Evolutionary conservation across 2,797 vertebrate genomes (phyloP).

Genomic region (Chrosomus eos): DNA sequence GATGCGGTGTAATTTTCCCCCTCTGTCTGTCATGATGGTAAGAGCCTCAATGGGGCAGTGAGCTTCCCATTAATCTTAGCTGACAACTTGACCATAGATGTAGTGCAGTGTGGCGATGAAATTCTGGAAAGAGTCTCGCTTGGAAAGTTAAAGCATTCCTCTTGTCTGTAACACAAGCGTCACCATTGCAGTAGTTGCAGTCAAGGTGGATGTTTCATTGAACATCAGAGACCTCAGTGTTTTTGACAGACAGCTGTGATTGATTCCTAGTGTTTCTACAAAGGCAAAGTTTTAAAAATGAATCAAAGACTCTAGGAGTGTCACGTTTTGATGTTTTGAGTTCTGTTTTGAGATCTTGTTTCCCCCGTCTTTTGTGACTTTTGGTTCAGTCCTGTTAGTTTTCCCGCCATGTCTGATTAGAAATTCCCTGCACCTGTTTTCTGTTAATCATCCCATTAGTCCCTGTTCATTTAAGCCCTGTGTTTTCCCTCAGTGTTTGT

Average conservation of each 20-base stretch:
- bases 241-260: conserved; percentile 51
- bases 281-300: conserved; percentile 49
- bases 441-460: too few relatives aligned
- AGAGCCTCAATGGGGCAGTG: conserved; percentile 25
- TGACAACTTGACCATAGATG: conserved; percentile 43
- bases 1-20: neutral
- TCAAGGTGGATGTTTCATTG: conserved; percentile 19
- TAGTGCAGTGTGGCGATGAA: conserved; percentile 22
- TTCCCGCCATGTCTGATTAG: too few relatives aligned
- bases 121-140: conserved; percentile 28
- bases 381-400: too few relatives aligned
- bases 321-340: too few relatives aligned
- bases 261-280: conserved; percentile 29
- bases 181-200: conserved; percentile 26
- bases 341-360: too few relatives aligned
- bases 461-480: too few relatives aligned
- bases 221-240: conserved; percentile 24
- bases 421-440: too few relatives aligned
- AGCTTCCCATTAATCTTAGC: conserved; percentile 44
- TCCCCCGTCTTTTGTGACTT: too few relatives aligned
- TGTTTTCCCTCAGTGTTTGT: too few relatives aligned
- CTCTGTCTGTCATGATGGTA: conserved; percentile 22
- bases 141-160: conserved; percentile 40
- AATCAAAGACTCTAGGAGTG: conserved; percentile 50
- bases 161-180: neutral